phyloP scores from a whole-genome alignment of 2,113 vertebrate species.

The Myotis brandtii region DNA sequence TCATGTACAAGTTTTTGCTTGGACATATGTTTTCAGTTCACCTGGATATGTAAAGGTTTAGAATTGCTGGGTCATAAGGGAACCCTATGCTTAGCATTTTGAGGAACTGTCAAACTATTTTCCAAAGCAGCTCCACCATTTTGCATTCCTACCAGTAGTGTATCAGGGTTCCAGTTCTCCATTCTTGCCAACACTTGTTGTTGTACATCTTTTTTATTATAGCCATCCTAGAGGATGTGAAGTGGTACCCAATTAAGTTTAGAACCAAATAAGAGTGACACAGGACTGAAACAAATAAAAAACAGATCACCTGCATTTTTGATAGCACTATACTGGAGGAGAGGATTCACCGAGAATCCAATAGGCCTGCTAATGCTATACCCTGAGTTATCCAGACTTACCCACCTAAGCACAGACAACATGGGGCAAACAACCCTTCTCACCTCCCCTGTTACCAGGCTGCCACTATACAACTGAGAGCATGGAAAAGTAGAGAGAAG shows the following conservation, averaged over 20 bases:
- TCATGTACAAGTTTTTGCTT: not conserved
- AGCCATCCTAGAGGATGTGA: not conserved
- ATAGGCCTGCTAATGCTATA: not conserved
- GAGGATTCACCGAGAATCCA: not conserved
- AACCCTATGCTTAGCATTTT: not conserved
- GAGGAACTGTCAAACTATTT: not conserved
- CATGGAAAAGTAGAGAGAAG: not conserved
- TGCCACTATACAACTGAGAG: not conserved
- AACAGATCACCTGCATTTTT: not conserved
- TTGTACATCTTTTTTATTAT: not conserved
- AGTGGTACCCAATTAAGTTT: not conserved
- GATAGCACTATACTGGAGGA: not conserved
- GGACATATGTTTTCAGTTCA: not conserved
- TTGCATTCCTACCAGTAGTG: not conserved
- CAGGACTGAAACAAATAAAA: not conserved
- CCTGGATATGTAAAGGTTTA: not conserved
- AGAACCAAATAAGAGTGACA: conserved; percentile 2
- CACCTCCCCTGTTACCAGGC: not conserved
- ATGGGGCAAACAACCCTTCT: not conserved
- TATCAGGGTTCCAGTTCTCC: not conserved
- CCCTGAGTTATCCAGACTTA: not conserved
- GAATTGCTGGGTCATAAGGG: not conserved
- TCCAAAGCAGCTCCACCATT: not conserved
- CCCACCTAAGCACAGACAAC: not conserved
- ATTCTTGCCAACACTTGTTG: not conserved